A percentile compares a stretch with the other conserved stretches of the same genome.
Conservation (phyloP, 2,113 vertebrate species). For the Trichechus manatus region DNA sequence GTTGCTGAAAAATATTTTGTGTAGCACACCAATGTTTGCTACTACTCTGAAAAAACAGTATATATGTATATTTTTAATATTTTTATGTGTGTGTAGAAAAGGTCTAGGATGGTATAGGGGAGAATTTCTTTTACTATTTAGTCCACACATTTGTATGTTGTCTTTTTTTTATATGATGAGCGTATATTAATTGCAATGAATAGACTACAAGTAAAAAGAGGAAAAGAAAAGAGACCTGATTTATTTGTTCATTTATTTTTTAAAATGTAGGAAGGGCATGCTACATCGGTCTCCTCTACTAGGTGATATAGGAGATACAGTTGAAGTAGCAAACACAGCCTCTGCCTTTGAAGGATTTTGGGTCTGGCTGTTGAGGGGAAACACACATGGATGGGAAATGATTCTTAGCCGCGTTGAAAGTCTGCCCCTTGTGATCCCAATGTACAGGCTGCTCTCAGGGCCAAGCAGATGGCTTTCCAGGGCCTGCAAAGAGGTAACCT, state of each 20-base stretch:
- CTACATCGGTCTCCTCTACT: neutral
- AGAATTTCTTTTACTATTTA: constrained; percentile 33
- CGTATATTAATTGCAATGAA: constrained; percentile 24
- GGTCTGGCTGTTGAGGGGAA: neutral
- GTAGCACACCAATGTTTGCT: neutral
- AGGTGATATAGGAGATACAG: neutral
- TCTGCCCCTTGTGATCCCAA: constrained; percentile 34
- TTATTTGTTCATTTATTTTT: constrained; percentile 61
- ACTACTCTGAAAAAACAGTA: neutral
- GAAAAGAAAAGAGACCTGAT: constrained; percentile 17
- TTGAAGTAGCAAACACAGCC: constrained; percentile 53
- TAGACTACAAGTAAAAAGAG: constrained; percentile 20
- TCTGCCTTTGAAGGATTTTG: constrained; percentile 12
- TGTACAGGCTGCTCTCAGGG: neutral
- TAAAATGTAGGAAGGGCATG: neutral
- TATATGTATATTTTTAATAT: neutral
- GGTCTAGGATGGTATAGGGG: neutral
- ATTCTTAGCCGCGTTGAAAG: neutral
- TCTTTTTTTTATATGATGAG: neutral
- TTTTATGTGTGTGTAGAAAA: neutral
- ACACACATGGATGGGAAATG: neutral
- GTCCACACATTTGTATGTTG: neutral
- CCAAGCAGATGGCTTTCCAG: constrained; percentile 49
- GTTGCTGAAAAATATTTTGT: neutral
- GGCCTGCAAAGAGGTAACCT: constrained; percentile 32